A percentile compares a stretch with the other conserved stretches of the same genome.
phyloP scores from a whole-genome alignment of 2,888 invertebrate genomes.

The Tetragonisca angustula region DNA sequence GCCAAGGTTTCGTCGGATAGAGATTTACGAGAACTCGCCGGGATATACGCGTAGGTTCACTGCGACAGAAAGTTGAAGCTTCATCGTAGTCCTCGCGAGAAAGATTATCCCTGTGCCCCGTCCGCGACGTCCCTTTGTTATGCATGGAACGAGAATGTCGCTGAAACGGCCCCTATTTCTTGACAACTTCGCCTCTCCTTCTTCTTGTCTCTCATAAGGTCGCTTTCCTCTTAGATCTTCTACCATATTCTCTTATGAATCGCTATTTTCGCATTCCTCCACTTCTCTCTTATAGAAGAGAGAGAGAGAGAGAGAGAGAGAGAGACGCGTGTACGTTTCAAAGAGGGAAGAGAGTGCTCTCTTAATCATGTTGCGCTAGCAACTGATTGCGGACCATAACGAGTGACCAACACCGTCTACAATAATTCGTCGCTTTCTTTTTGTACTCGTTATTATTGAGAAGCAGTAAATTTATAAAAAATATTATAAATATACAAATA shows the following conservation, averaged over 20 bases:
- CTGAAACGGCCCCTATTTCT: conserved; percentile 56
- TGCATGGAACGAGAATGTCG: conserved; percentile 51
- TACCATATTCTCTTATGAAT: neutral
- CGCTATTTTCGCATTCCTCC: neutral
- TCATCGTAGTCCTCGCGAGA: conserved; percentile 25
- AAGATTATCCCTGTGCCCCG: conserved; percentile 45
- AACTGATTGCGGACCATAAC: too few relatives aligned
- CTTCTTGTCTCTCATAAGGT: conserved; percentile 35
- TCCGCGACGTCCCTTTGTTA: conserved; percentile 50
- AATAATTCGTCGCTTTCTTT: too few relatives aligned
- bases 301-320: neutral
- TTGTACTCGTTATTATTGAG: too few relatives aligned
- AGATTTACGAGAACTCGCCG: neutral
- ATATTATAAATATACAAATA: too few relatives aligned
- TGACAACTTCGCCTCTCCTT: conserved; percentile 52
- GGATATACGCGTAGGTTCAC: conserved; percentile 4
- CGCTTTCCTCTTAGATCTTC: conserved; percentile 12
- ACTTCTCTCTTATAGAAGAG: neutral
- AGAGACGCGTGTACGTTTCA: neutral
- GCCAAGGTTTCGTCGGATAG: neutral
- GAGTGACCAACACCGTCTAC: too few relatives aligned
- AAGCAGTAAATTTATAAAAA: too few relatives aligned
- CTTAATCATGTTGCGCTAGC: neutral
- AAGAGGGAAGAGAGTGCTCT: neutral
- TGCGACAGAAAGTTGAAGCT: conserved; percentile 24